Base-by-base conservation (phyloP, 2,888 invertebrate species). In the Spilosoma lubricipeda region DNA sequence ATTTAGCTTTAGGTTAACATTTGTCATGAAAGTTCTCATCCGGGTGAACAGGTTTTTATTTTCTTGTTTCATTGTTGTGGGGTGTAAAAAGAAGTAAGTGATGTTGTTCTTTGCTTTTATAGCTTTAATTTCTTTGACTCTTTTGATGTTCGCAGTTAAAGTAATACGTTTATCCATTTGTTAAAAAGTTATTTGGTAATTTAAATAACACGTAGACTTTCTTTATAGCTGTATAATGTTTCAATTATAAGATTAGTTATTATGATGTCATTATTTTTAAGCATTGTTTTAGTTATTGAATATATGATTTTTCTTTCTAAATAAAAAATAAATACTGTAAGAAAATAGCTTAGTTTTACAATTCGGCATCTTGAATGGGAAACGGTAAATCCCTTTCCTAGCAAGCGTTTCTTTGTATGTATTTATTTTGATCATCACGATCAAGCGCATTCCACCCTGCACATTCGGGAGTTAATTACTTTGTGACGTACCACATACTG, bases 1-100 rank as follows among this genome's bases (percentile, higher is more conserved):
- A 74, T 74, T 77, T 77, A 74, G 71, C n/a, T 52, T 67, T 67
- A 74, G 39, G 74, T 76, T 71, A 71, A 76, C 70, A 67, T 73
- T 73, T 71, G 72, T 69, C 45, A 79, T 80, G 76, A 75, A 67
- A 74, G 30, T 67, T 72, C 66, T 73, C 69, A 71, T 73, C 42
- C 39, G 65, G 67, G 70, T 73, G 70, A 52, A 69, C 45, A 70
- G 77, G 77, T 63, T 77, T 73, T 74, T 74, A 63, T 63, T 71
- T 39, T 71, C 70, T 63, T 71, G 36, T 70, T 74, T 67, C 66
- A 77, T 72, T 63, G 56, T 67, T 67, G 72, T 65, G 30, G 36
- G 56, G 70, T 56, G 74, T 75, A 72, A 71, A 71, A 48, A 33
- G 71, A 23, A 48, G 48, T 65, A 71, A 65, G 36, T 30, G 27